These are phyloP conservation scores for Daboia siamensis DNA, from an alignment of 2,113 vertebrate genomes.

Conservation along the genomic window DNA sequence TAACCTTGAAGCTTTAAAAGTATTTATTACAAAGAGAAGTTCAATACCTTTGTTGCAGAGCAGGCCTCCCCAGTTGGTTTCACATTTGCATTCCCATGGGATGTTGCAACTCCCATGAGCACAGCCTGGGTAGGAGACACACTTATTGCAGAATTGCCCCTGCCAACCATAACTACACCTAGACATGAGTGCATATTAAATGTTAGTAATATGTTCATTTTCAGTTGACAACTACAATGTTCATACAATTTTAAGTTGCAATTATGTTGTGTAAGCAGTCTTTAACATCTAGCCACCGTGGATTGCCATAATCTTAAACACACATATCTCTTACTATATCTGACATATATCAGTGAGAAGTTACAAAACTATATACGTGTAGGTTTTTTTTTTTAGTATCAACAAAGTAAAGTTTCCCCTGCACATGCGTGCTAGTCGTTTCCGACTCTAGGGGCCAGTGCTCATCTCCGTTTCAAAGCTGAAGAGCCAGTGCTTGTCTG, in stretches of 20 bases:
- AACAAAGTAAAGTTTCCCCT: too few species aligned
- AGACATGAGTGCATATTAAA: slow-evolving; percentile 60
- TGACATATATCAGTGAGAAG: background rate
- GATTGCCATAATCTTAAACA: background rate
- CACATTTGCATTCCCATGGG: slow-evolving; percentile 90
- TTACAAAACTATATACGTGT: background rate
- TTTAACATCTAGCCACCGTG: background rate
- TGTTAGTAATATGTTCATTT: slow-evolving; percentile 56
- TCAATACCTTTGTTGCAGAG: slow-evolving; percentile 91
- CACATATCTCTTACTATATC: background rate
- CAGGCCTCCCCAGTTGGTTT: slow-evolving; percentile 97
- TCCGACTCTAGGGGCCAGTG: too few species aligned
- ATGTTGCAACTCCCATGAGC: slow-evolving; percentile 87
- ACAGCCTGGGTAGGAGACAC: slow-evolving; percentile 89
- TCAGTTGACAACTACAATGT: slow-evolving; percentile 3
- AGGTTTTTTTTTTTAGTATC: background rate
- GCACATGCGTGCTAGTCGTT: too few species aligned
- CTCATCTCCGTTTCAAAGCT: too few species aligned
- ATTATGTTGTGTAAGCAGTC: background rate
- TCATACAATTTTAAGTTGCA: slow-evolving; percentile 20
- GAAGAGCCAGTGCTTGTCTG: too few species aligned
- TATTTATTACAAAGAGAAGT: slow-evolving; percentile 44
- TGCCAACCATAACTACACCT: slow-evolving; percentile 96
- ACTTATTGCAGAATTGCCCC: slow-evolving; percentile 88
- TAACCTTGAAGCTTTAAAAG: slow-evolving; percentile 51